Conservation (phyloP, 2,888 invertebrate genomes). For the Coenonympha arcania region DNA sequence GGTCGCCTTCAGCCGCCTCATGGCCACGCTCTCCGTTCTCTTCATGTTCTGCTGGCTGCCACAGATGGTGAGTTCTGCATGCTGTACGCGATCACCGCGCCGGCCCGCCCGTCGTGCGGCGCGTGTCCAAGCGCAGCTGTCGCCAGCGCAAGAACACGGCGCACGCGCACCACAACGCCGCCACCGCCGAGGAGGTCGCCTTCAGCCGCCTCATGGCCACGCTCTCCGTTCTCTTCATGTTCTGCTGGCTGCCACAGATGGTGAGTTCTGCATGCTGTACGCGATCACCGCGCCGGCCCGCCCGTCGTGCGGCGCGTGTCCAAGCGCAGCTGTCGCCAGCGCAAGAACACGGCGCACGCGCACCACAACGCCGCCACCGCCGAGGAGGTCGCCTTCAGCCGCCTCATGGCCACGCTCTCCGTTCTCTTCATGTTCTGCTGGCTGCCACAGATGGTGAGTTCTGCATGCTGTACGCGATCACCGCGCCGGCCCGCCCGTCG, state of each 20-base stretch:
- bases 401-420: too few species aligned
- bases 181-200: slow-evolving; percentile 86
- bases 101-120: slow-evolving; percentile 38
- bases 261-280: slow-evolving; percentile 83
- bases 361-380: too few species aligned
- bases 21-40: slow-evolving; percentile 86
- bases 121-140: slow-evolving; percentile 59
- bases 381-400: too few species aligned
- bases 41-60: slow-evolving; percentile 92
- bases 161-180: slow-evolving; percentile 55
- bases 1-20: slow-evolving; percentile 86
- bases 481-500: too few species aligned
- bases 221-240: slow-evolving; percentile 85
- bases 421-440: too few species aligned
- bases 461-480: slow-evolving; percentile 79
- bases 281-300: too few species aligned
- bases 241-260: slow-evolving; percentile 93
- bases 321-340: slow-evolving; percentile 51
- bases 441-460: too few species aligned
- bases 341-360: too few species aligned
- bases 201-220: slow-evolving; percentile 89
- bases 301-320: too few species aligned
- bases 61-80: slow-evolving; percentile 88
- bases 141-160: slow-evolving; percentile 37
- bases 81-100: slow-evolving; percentile 75